These are phyloP conservation scores for Trididemnum nubilum DNA, from an alignment of 23 tunicate species.

Conservation along the genomic window DNA sequence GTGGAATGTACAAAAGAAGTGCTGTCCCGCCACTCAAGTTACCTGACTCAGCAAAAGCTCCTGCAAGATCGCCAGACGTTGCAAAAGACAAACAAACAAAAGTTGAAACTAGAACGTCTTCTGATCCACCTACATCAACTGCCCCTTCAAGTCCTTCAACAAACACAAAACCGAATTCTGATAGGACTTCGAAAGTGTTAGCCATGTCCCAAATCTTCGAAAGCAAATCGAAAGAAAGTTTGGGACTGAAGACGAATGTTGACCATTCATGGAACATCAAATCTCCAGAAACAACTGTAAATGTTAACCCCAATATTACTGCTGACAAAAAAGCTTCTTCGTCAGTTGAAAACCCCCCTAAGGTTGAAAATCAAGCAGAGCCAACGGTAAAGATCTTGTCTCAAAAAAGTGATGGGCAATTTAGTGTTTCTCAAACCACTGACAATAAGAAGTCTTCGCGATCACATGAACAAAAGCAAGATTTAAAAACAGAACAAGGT, in stretches of 20 bases:
- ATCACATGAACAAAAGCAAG: not conserved
- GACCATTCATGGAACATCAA: not conserved
- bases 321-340: not conserved
- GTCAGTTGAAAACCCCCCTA: not conserved
- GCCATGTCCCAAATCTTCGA: not conserved
- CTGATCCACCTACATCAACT: too few species aligned
- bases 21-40: not conserved
- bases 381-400: not conserved
- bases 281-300: not conserved
- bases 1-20: constrained; percentile 60
- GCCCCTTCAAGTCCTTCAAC: too few species aligned
- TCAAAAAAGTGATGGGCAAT: not conserved
- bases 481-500: too few species aligned
- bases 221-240: not conserved
- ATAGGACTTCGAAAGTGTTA: too few species aligned
- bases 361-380: not conserved
- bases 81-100: too few species aligned
- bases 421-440: not conserved
- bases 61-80: too few species aligned
- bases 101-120: too few species aligned
- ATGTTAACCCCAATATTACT: too few species aligned
- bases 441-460: not conserved
- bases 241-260: not conserved
- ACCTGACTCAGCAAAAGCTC: too few species aligned
- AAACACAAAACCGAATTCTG: too few species aligned